Evolutionary conservation across 2,113 vertebrate species (phyloP).

Genomic region (Anhinga anhinga): DNA sequence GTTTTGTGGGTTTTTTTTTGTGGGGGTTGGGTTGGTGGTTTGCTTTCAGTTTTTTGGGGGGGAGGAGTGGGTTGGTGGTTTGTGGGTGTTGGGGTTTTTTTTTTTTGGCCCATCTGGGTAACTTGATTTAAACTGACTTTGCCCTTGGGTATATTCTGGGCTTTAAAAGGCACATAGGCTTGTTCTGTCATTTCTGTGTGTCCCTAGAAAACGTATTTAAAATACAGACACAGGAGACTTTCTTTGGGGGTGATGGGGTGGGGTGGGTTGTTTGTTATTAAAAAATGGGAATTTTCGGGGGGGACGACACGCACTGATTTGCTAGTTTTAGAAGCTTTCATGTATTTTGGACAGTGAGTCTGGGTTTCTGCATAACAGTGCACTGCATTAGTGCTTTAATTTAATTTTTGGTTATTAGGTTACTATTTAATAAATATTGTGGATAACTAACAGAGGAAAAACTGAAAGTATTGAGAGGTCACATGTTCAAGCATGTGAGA

Average conservation of each 20-base stretch:
- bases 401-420: background rate
- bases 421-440: background rate
- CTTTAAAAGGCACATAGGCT: conserved; percentile 44
- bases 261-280: background rate
- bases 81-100: background rate
- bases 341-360: background rate
- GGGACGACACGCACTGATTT: background rate
- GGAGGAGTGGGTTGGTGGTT: too few relatives aligned
- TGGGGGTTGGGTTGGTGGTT: too few relatives aligned
- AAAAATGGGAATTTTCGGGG: fast-evolving
- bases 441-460: background rate
- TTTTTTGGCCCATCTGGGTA: background rate
- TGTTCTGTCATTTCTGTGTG: background rate
- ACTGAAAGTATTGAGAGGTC: background rate
- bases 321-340: background rate
- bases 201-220: background rate
- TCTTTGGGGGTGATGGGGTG: fast-evolving
- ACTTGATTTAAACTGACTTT: conserved; percentile 66
- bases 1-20: too few relatives aligned
- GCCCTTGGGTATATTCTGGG: conserved; percentile 36
- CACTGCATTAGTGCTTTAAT: background rate
- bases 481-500: background rate
- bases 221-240: background rate
- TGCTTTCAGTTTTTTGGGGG: background rate
- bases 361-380: background rate